These are phyloP conservation scores for Hylaeus anthracinus DNA, from an alignment of 1,140 invertebrate genomes.

Conservation along the genomic window DNA sequence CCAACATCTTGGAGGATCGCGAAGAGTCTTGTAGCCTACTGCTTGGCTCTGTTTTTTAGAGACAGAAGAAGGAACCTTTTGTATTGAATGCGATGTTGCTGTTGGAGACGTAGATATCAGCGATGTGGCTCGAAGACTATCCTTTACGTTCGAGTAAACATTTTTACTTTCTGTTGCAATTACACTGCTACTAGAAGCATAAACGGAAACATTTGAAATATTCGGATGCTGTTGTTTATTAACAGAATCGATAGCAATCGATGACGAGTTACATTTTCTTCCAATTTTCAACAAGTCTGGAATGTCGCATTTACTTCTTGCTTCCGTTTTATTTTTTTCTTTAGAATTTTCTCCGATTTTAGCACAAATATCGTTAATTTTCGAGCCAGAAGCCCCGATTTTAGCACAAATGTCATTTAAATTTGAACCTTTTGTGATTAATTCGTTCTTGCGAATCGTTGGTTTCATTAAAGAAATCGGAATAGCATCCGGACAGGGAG, in stretches of 20 bases:
- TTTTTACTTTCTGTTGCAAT: slow-evolving; percentile 44
- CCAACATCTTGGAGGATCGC: slow-evolving; percentile 83
- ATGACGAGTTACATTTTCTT: slow-evolving; percentile 62
- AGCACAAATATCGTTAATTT: slow-evolving; percentile 79
- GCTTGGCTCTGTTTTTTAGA: slow-evolving; percentile 72
- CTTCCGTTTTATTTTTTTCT: slow-evolving; percentile 75
- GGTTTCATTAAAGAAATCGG: slow-evolving; percentile 78
- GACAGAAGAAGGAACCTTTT: slow-evolving; percentile 46
- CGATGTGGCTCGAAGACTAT: slow-evolving; percentile 8
- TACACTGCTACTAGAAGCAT: slow-evolving; percentile 66
- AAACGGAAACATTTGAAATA: slow-evolving; percentile 77
- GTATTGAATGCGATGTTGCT: slow-evolving; percentile 45
- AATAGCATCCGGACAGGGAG: slow-evolving; percentile 78
- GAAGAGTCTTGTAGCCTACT: slow-evolving; percentile 82
- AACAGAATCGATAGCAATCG: slow-evolving; percentile 17
- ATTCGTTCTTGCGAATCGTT: slow-evolving; percentile 71
- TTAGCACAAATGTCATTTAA: slow-evolving; percentile 75
- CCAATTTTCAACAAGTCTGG: slow-evolving; percentile 77
- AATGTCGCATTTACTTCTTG: slow-evolving; percentile 70
- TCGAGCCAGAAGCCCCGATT: slow-evolving; percentile 73
- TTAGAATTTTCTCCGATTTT: slow-evolving; percentile 79
- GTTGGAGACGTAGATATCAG: slow-evolving; percentile 37
- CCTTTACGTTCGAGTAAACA: slow-evolving; percentile 29
- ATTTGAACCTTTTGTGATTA: slow-evolving; percentile 73
- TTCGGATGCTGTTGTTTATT: slow-evolving; percentile 68